These are phyloP conservation scores for Novumbra hubbsi DNA, from an alignment of 2,797 vertebrate species.

Conservation along the genomic window DNA sequence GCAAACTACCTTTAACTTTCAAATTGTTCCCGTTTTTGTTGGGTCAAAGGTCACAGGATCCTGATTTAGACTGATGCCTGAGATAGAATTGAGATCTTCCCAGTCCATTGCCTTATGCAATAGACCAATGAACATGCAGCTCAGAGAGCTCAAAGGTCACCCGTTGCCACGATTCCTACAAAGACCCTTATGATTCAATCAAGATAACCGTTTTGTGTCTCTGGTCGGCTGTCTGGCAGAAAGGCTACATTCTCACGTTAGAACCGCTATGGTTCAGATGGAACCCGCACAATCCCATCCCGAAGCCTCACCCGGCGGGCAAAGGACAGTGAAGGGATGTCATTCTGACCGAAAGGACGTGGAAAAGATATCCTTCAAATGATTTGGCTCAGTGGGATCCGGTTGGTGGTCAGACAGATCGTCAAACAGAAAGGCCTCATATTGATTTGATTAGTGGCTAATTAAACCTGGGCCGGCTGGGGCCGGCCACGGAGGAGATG, in stretches of 20 bases:
- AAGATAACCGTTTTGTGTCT: background rate
- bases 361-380: too few relatives aligned
- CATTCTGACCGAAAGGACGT: too few relatives aligned
- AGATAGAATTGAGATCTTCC: conserved; percentile 11
- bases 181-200: background rate
- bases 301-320: too few relatives aligned
- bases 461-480: conserved; percentile 89
- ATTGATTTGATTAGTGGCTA: conserved; percentile 97
- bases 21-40: background rate
- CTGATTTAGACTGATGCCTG: conserved; percentile 48
- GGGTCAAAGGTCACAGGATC: conserved; percentile 57
- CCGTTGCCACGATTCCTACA: background rate
- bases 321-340: too few relatives aligned
- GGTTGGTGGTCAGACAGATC: conserved; percentile 51
- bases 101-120: background rate
- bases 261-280: background rate
- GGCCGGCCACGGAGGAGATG: conserved; percentile 82
- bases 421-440: conserved; percentile 67
- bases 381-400: conserved; percentile 12
- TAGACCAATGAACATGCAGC: background rate
- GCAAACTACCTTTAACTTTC: conserved; percentile 9
- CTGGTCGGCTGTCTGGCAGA: background rate
- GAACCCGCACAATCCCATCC: background rate
- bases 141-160: background rate
- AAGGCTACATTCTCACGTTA: background rate